A percentile compares a stretch with the other conserved stretches of the same genome.
Conservation (phyloP, 2,797 vertebrate genomes). For the Notolabrus celidotus region DNA sequence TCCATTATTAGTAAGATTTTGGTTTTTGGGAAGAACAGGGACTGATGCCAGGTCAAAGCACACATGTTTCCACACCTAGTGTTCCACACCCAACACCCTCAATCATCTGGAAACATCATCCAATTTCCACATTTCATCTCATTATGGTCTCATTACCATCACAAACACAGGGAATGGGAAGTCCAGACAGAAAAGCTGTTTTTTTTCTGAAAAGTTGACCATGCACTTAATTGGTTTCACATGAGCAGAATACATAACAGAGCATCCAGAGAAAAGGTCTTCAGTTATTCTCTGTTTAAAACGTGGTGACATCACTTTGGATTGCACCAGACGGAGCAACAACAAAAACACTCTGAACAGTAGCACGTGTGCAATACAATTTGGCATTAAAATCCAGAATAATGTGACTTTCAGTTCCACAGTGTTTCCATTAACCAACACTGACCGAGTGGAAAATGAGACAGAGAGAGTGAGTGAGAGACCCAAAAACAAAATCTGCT, state of each 20-base stretch:
- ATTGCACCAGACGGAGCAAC: slow-evolving; percentile 11
- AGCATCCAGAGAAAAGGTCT: slow-evolving; percentile 1
- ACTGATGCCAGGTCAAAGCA: slow-evolving; percentile 47
- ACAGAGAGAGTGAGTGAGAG: slow-evolving; percentile 30
- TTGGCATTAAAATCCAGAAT: slow-evolving; percentile 33
- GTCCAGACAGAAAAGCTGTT: slow-evolving; percentile 28
- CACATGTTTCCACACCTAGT: slow-evolving; percentile 53
- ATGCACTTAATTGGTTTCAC: slow-evolving; percentile 32
- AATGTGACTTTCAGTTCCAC: slow-evolving; percentile 41
- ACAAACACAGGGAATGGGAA: slow-evolving; percentile 33
- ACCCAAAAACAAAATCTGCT: slow-evolving; percentile 40
- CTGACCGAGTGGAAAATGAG: slow-evolving; percentile 41
- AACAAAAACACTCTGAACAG: slow-evolving; percentile 29
- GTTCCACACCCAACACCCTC: slow-evolving; percentile 33
- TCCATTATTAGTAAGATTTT: slow-evolving; percentile 59
- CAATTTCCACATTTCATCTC: slow-evolving; percentile 40
- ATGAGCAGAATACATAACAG: slow-evolving; percentile 10
- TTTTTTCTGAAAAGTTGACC: slow-evolving; percentile 22
- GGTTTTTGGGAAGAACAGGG: slow-evolving; percentile 37
- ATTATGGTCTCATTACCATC: slow-evolving; percentile 42
- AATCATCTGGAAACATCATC: slow-evolving; percentile 55
- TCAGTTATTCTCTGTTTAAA: background rate
- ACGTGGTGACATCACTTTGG: slow-evolving; percentile 32
- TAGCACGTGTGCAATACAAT: slow-evolving; percentile 49
- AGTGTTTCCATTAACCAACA: slow-evolving; percentile 54